phyloP scores from a whole-genome alignment of 35 echinoderm and acorn worm genomes.

The Diadema setosum region DNA sequence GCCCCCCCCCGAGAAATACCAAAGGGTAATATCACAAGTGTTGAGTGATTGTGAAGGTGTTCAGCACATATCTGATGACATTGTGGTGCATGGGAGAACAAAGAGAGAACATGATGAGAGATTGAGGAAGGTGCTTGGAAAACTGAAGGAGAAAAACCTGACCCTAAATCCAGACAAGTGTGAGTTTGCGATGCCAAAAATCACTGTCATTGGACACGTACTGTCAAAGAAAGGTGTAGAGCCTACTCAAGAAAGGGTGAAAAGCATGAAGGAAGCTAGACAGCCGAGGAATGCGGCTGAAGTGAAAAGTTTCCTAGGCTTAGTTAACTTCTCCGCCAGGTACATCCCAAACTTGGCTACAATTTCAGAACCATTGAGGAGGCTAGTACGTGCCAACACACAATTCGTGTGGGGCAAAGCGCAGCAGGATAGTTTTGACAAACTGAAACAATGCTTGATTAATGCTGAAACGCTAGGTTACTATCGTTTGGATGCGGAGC shows the following conservation, averaged over 20 bases:
- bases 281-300: slow-evolving; percentile 26
- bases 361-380: slow-evolving; percentile 46
- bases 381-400: slow-evolving; percentile 13
- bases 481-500: slow-evolving; percentile 33
- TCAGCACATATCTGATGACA: slow-evolving; percentile 60
- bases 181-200: slow-evolving; percentile 30
- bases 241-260: slow-evolving; percentile 41
- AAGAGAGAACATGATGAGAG: slow-evolving; percentile 50
- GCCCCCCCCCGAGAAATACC: slow-evolving; percentile 66
- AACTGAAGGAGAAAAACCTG: slow-evolving; percentile 42
- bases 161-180: slow-evolving; percentile 56
- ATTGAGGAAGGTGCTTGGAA: slow-evolving; percentile 10
- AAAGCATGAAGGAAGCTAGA: slow-evolving; percentile 12
- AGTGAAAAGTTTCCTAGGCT: slow-evolving; percentile 65
- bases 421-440: slow-evolving; percentile 15
- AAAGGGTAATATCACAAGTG: slow-evolving; percentile 55
- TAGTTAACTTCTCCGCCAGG: slow-evolving; percentile 50
- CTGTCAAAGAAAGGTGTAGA: slow-evolving; percentile 48
- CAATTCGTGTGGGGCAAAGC: slow-evolving; percentile 41
- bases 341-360: slow-evolving; percentile 78
- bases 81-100: slow-evolving; percentile 40
- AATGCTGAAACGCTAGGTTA: slow-evolving; percentile 40
- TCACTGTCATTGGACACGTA: slow-evolving; percentile 61
- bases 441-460: slow-evolving; percentile 37
- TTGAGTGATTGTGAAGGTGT: slow-evolving; percentile 55